A percentile compares a stretch with the other conserved stretches of the same genome.
Evolutionary conservation across 2,888 invertebrate genomes (phyloP).

Genomic region (Microctonus brassicae): DNA sequence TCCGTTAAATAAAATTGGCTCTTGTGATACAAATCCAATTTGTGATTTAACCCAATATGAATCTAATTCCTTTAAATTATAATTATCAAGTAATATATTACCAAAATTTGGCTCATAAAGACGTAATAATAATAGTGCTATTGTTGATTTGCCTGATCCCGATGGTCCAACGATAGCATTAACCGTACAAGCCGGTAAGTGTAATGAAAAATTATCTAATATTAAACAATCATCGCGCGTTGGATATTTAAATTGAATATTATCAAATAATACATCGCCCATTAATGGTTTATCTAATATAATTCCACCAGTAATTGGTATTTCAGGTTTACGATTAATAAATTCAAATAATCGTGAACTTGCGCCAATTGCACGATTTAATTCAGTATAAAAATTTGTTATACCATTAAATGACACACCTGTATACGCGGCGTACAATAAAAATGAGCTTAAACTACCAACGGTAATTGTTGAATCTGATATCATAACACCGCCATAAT

Average conservation of each 20-base stretch:
- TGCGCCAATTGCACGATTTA: slow-evolving; percentile 94
- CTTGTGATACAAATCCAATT: slow-evolving; percentile 91
- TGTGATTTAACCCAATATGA: slow-evolving; percentile 87
- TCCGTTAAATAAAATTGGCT: slow-evolving; percentile 92
- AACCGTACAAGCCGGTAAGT: slow-evolving; percentile 78
- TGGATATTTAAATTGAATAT: slow-evolving; percentile 83
- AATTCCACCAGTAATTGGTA: slow-evolving; percentile 77
- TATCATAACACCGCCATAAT: slow-evolving; percentile 92
- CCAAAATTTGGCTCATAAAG: slow-evolving; percentile 88
- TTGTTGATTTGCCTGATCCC: slow-evolving; percentile 95
- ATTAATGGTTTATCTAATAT: slow-evolving; percentile 62
- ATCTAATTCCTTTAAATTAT: slow-evolving; percentile 81
- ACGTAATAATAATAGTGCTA: slow-evolving; percentile 86
- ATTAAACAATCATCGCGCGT: slow-evolving; percentile 74
- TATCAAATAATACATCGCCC: slow-evolving; percentile 82
- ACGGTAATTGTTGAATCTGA: slow-evolving; percentile 82
- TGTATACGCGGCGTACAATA: slow-evolving; percentile 94
- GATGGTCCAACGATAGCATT: slow-evolving; percentile 90
- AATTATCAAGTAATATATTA: slow-evolving; percentile 80
- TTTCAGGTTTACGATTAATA: slow-evolving; percentile 82
- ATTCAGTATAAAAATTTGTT: slow-evolving; percentile 93
- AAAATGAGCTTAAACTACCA: slow-evolving; percentile 92
- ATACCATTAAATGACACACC: slow-evolving; percentile 91
- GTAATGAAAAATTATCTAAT: slow-evolving; percentile 78
- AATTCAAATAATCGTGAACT: slow-evolving; percentile 91